A percentile compares a stretch with the other conserved stretches of the same genome.
Conservation (phyloP, 1,140 invertebrate genomes). For the Lordiphosa stackelbergi region DNA sequence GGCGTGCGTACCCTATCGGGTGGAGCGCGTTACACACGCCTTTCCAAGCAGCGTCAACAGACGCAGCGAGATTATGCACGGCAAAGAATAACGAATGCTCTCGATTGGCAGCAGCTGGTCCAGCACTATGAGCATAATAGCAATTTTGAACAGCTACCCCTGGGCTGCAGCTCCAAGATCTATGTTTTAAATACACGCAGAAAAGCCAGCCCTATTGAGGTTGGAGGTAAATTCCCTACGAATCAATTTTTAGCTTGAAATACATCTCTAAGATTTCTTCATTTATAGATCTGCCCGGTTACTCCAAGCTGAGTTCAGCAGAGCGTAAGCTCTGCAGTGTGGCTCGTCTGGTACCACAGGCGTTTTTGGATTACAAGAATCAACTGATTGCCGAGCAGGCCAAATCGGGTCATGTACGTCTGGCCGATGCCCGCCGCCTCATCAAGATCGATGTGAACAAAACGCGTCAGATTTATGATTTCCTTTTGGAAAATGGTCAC, state of each 20-base stretch:
- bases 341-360: slow-evolving; percentile 85
- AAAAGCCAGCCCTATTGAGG: slow-evolving; percentile 82
- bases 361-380: slow-evolving; percentile 87
- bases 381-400: slow-evolving; percentile 86
- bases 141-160: slow-evolving; percentile 24
- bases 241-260: no score
- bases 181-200: slow-evolving; percentile 46
- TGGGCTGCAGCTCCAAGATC: slow-evolving; percentile 59
- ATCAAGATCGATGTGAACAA: slow-evolving; percentile 97
- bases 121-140: slow-evolving; percentile 48
- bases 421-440: slow-evolving; percentile 88
- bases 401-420: slow-evolving; percentile 83
- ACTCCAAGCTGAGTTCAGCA: slow-evolving; percentile 83
- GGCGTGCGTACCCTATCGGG: slow-evolving; percentile 84
- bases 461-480: slow-evolving; percentile 92
- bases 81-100: slow-evolving; percentile 57
- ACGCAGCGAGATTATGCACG: slow-evolving; percentile 78
- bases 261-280: background rate
- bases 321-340: slow-evolving; percentile 88
- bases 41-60: slow-evolving; percentile 80
- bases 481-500: slow-evolving; percentile 84
- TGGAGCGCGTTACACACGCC: slow-evolving; percentile 82
- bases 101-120: slow-evolving; percentile 77
- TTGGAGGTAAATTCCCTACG: slow-evolving; percentile 42
- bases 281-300: slow-evolving; percentile 86